A percentile compares a stretch with the other conserved stretches of the same genome.
Conservation (phyloP, 2,797 vertebrate genomes). For the Iguana delicatissima region DNA sequence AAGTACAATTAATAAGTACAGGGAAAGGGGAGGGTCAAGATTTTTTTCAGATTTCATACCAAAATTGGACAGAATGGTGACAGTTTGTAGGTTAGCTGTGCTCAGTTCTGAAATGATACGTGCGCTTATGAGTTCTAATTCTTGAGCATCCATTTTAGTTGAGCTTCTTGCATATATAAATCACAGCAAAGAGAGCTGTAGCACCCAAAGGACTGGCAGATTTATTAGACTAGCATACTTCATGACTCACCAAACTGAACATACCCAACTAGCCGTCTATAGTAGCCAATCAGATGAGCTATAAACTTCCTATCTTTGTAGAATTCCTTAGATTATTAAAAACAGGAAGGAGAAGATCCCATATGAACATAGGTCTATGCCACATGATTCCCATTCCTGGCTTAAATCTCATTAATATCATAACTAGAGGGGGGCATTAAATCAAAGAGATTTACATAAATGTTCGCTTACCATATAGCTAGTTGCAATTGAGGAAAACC, state of each 20-base stretch:
- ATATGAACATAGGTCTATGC: no score
- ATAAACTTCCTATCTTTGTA: no score
- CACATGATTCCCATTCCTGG: no score
- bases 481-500: neutral
- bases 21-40: neutral
- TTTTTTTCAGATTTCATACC: neutral
- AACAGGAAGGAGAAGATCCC: no score
- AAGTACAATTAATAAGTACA: no score
- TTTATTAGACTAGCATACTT: neutral
- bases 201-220: neutral
- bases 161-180: slow-evolving; percentile 18
- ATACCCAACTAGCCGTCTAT: no score
- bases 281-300: no score
- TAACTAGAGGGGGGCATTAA: no score
- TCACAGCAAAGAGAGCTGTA: slow-evolving; percentile 13
- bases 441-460: no score
- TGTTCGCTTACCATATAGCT: no score
- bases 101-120: neutral
- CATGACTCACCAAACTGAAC: neutral
- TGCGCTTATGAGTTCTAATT: slow-evolving; percentile 39
- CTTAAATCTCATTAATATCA: no score
- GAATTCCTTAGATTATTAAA: no score
- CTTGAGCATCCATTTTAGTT: slow-evolving; percentile 20
- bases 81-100: neutral
- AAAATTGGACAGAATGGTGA: neutral